Base-by-base conservation (phyloP, 2,888 invertebrate species). In the Caradrina clavipalpis region DNA sequence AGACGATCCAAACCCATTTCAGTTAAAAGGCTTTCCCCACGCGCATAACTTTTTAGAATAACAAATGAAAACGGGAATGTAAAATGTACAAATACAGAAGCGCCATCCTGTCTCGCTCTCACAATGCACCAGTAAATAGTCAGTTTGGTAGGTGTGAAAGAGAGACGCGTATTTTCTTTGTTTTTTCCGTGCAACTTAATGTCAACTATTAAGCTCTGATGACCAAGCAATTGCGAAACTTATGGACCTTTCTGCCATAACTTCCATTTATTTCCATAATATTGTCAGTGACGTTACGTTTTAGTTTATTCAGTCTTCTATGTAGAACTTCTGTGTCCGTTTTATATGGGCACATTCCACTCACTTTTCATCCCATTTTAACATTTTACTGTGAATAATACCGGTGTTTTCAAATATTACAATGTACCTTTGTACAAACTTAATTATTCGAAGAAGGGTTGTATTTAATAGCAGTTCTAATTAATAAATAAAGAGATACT, bases 1-100 rank as follows among this genome's bases (percentile, higher is more conserved):
- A 83, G 79, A 69, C 82, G 80, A 82, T 85, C 82, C 77, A 68
- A 87, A 80, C 79, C 86, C 86, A 89, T 88, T 88, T 87, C 62
- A 82, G 78, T 82, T 89, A 86, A 90, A 89, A 91, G 89, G 87
- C 83, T 87, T 82, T 69, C 57, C 69, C 72, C 68, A 69, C 61
- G 65, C 72, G 59, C 81, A 71, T 81, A 79, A 80, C 81, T 84
- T 89, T 87, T 84, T 82, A 83, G 73, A 86, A 85, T 84, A 84
- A 82, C 82, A 74, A 73, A 78, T 85, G 78, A 78, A 86, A 86
- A 81, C 66, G 59, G 61, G 61, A 45, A 70, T 26, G 65, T n/a
- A 53, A 45, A 45, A 2, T 49, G 54, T n/a, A 61, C 2, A 6
- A 1, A 21, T 4, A 13, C 69, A 66, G 65, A 66, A 80, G 26